Conservation (phyloP, 2,113 vertebrate species). For the Syngnathus floridae region DNA sequence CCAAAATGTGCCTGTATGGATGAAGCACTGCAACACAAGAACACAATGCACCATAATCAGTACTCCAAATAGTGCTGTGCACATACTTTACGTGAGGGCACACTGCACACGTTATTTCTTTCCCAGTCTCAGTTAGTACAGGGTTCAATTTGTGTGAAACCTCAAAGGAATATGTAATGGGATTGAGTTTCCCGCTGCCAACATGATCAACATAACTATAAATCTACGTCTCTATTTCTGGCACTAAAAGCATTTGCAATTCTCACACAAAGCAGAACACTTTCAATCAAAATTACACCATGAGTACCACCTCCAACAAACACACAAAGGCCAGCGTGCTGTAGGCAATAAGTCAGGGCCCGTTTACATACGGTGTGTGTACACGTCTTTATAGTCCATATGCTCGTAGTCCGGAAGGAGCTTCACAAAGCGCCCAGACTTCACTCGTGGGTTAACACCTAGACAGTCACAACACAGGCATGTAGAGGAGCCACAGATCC, state of each 20-base stretch:
- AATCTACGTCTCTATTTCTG: slow-evolving; percentile 1
- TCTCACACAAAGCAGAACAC: slow-evolving; percentile 4
- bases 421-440: slow-evolving; percentile 89
- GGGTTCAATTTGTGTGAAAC: not conserved
- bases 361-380: slow-evolving; percentile 86
- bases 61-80: slow-evolving; percentile 9
- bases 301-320: not conserved
- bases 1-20: slow-evolving; percentile 89
- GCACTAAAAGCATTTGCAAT: slow-evolving; percentile 1
- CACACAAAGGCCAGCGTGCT: slow-evolving; percentile 33
- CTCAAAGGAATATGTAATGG: not conserved
- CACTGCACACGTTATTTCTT: not conserved
- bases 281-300: slow-evolving; percentile 14
- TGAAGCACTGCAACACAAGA: slow-evolving; percentile 80
- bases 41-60: slow-evolving; percentile 32
- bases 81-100: not conserved
- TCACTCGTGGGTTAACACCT: slow-evolving; percentile 90
- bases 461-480: slow-evolving; percentile 70
- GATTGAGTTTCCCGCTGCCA: not conserved
- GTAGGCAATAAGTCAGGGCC: slow-evolving; percentile 13
- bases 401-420: slow-evolving; percentile 90
- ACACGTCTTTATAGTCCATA: slow-evolving; percentile 89
- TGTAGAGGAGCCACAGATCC: slow-evolving; percentile 31
- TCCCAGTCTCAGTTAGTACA: not conserved
- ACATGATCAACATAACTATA: slow-evolving; percentile 9